Base-by-base conservation (phyloP, 1,140 invertebrate genomes). In the Trypoxylus dichotomus region DNA sequence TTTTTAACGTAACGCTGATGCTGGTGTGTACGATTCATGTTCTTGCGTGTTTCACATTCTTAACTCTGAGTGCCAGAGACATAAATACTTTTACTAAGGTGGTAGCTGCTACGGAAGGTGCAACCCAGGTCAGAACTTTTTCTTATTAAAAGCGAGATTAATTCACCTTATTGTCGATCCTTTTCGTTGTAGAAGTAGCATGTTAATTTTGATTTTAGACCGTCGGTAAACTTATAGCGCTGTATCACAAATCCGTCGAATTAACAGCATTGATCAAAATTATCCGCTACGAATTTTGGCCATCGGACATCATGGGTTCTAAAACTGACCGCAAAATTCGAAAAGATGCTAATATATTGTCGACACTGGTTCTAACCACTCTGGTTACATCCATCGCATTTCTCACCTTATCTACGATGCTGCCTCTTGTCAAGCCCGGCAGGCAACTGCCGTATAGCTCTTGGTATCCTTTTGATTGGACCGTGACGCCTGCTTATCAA, bases 391-490 rank as follows among this genome's bases (percentile, higher is more conserved):
- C n/a, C 1, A 11, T 19, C 11, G 24, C 24, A 27, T 68, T 19
- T 27, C 24, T 24, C 2, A 10, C 6, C 11, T 24, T 68, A 19
- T 21, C 11, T 3, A 13, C 13, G 10, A 27, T 25, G 0, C 5
- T 68, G 21, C 60, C 60, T 1, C 25, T 24, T 6, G 25, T 15
- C 0, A 27, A 68, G 25, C 11, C 60, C 6, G 24, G 1, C 60
- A 25, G 11, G 27, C 2, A 68, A 27, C 24, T 68, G 6, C 60
- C 60, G 5, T 29, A 68, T 27, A 21, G 10, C 60, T 25, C 21
- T 24, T 68, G 60, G 60, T 27, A 21, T 5, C 60, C 60, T 68
- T 68, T 68, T 21, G 60, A 68, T 29, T 68, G 60, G 60, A 68
- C 60, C n/a, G 19, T 3, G n/a, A 54, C 15, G 1, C 47, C 47